These are phyloP conservation scores for Masnerella sp. DNA, from an alignment of 2,888 invertebrate species.

Conservation along the genomic window DNA sequence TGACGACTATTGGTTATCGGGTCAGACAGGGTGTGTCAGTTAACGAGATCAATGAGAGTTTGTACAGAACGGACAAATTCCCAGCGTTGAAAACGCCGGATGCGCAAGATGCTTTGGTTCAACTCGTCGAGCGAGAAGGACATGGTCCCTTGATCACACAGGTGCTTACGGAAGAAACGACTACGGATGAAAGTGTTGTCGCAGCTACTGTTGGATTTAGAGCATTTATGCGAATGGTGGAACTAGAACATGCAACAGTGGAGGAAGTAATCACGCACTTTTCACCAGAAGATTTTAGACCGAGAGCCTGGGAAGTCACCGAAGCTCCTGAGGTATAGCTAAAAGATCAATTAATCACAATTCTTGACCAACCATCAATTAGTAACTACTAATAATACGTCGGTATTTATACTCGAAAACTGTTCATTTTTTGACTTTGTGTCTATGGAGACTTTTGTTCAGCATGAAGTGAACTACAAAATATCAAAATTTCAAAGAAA, in stretches of 20 bases:
- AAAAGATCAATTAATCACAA: not conserved
- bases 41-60: slow-evolving; percentile 84
- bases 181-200: slow-evolving; percentile 86
- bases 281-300: slow-evolving; percentile 89
- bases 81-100: slow-evolving; percentile 88
- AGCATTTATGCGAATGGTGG: slow-evolving; percentile 92
- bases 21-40: slow-evolving; percentile 87
- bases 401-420: too few species aligned
- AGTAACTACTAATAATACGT: too few species aligned
- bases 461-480: too few species aligned
- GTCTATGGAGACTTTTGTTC: too few species aligned
- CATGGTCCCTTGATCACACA: slow-evolving; percentile 89
- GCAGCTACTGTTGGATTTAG: slow-evolving; percentile 91
- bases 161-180: slow-evolving; percentile 88
- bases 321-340: slow-evolving; percentile 82
- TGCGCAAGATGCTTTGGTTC: slow-evolving; percentile 90
- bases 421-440: too few species aligned
- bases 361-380: too few species aligned
- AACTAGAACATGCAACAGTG: slow-evolving; percentile 87
- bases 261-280: slow-evolving; percentile 91
- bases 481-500: too few species aligned
- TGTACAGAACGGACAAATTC: slow-evolving; percentile 89
- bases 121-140: slow-evolving; percentile 90
- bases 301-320: slow-evolving; percentile 88
- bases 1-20: slow-evolving; percentile 89